These are phyloP conservation scores for Amphiprion percula DNA, from an alignment of 2,113 vertebrate species.

Conservation along the genomic window DNA sequence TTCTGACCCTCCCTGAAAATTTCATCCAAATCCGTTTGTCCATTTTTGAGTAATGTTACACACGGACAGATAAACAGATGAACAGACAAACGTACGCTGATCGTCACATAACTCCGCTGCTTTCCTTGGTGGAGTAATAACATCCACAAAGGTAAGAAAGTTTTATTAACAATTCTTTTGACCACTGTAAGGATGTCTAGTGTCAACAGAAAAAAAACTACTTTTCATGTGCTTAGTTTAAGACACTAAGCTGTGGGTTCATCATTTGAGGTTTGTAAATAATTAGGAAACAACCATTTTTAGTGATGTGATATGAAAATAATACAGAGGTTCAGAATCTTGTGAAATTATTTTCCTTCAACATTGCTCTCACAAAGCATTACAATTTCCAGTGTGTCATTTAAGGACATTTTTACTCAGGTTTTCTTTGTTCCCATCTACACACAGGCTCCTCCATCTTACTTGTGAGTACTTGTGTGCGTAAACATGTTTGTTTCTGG, in stretches of 20 bases:
- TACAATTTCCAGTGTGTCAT: neutral
- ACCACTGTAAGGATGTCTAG: neutral
- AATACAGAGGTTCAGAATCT: neutral
- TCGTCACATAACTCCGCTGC: too few species aligned
- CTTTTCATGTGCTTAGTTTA: too few species aligned
- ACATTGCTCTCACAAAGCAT: neutral
- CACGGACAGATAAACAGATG: too few species aligned
- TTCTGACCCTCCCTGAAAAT: too few species aligned
- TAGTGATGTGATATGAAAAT: neutral
- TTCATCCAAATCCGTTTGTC: too few species aligned
- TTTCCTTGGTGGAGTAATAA: neutral
- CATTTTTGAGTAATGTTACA: too few species aligned
- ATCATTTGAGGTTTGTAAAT: neutral
- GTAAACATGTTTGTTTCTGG: too few species aligned
- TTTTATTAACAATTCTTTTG: neutral
- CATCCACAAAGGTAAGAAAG: neutral
- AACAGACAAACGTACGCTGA: too few species aligned
- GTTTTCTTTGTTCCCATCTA: too few species aligned
- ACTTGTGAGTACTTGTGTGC: too few species aligned
- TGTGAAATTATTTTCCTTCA: neutral
- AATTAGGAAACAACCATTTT: neutral
- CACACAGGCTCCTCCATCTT: too few species aligned
- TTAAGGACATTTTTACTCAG: neutral
- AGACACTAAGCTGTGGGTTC: neutral
- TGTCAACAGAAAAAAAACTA: neutral